Conservation (phyloP, 2,113 vertebrate genomes). For the Ceyx cyanopectus region DNA sequence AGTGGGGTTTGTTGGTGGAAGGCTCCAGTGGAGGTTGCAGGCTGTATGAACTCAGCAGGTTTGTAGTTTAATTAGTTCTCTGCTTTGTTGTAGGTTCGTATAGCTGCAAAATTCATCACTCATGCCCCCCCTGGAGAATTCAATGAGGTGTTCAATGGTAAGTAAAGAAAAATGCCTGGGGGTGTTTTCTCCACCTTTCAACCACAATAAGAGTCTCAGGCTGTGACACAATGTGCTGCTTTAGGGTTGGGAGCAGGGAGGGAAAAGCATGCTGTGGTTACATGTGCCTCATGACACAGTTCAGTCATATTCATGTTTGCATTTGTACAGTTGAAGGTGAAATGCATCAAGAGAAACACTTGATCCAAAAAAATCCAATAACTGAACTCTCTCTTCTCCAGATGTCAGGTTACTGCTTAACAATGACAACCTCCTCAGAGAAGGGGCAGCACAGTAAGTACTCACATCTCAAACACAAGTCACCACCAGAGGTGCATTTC, state of each 20-base stretch:
- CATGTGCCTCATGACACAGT: not conserved
- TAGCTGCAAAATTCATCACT: slow-evolving; percentile 93
- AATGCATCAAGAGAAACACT: not conserved
- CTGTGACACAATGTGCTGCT: not conserved
- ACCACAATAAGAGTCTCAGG: not conserved
- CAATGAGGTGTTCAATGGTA: slow-evolving; percentile 97
- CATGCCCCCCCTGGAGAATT: slow-evolving; percentile 96
- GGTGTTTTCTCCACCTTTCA: not conserved
- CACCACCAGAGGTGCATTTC: not conserved
- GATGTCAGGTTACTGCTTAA: slow-evolving; percentile 93
- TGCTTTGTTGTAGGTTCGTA: slow-evolving; percentile 82
- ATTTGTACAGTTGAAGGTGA: not conserved
- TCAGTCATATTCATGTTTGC: not conserved
- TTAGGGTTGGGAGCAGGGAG: not conserved
- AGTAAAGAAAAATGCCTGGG: slow-evolving; percentile 45
- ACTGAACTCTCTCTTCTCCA: slow-evolving; percentile 56
- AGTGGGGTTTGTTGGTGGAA: not conserved
- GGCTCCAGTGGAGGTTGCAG: not conserved
- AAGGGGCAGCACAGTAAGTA: slow-evolving; percentile 93
- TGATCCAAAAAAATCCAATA: not conserved
- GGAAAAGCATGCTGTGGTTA: not conserved
- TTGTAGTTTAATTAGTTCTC: not conserved
- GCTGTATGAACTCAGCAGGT: not conserved
- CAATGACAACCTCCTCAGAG: slow-evolving; percentile 95
- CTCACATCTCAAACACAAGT: not conserved